These are phyloP conservation scores for Naja naja DNA, from an alignment of 2,113 vertebrate genomes.

Conservation along the genomic window DNA sequence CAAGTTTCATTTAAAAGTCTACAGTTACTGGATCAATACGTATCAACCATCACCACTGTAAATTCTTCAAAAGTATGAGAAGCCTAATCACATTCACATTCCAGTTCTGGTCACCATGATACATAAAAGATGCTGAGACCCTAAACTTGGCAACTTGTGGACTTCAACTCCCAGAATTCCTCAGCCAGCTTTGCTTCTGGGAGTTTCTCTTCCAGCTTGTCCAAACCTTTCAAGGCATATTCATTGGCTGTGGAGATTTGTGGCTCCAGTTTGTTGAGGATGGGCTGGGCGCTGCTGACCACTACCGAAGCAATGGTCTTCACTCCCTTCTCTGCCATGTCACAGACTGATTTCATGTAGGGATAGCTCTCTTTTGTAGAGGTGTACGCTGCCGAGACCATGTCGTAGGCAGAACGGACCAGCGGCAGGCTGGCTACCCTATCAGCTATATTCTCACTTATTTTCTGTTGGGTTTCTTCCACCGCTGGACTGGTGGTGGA, in stretches of 20 bases:
- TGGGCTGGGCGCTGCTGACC: constrained; percentile 78
- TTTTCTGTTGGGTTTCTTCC: no score
- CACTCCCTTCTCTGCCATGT: constrained; percentile 73
- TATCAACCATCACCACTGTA: not conserved
- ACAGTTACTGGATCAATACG: not conserved
- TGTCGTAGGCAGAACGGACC: constrained; percentile 79
- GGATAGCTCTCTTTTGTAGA: constrained; percentile 84
- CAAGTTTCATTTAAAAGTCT: not conserved
- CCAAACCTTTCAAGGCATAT: constrained; percentile 82
- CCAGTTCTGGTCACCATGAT: no score
- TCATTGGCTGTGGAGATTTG: constrained; percentile 86
- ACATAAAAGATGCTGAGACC: no score
- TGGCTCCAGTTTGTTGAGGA: constrained; percentile 84
- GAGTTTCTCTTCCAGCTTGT: constrained; percentile 83
- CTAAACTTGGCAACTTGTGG: no score
- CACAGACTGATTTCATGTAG: constrained; percentile 78
- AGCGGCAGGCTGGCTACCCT: constrained; percentile 77
- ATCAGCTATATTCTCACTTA: constrained; percentile 76
- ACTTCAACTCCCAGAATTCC: no score
- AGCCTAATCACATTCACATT: no score
- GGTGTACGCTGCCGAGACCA: constrained; percentile 73
- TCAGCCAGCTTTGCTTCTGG: constrained; percentile 48
- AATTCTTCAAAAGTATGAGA: no score
- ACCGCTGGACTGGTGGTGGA: no score
- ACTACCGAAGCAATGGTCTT: constrained; percentile 58